phyloP scores from a whole-genome alignment of 2,113 vertebrate genomes.

The Penelope pileata region DNA sequence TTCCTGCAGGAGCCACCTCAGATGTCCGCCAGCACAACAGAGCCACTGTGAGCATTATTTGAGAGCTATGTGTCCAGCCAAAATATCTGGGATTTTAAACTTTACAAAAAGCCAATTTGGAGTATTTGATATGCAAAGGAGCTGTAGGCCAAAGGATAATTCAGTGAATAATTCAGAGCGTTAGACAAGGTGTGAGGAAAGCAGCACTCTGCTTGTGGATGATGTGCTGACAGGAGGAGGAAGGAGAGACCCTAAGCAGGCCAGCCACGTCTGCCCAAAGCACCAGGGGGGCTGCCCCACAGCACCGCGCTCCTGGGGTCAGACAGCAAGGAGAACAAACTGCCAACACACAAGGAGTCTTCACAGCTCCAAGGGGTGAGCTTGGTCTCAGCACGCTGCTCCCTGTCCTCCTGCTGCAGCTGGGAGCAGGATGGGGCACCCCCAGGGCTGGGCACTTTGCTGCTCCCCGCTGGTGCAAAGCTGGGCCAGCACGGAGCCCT shows the following conservation, averaged over 20 bases:
- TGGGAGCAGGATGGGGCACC: not conserved
- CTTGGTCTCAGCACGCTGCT: not conserved
- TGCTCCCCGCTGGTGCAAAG: too few species aligned
- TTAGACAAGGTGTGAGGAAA: slow-evolving; percentile 22
- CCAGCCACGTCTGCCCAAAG: too few species aligned
- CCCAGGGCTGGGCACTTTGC: not conserved
- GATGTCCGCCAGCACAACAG: not conserved
- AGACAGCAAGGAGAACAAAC: too few species aligned
- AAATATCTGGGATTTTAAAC: slow-evolving; percentile 49
- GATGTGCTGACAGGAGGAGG: slow-evolving; percentile 23
- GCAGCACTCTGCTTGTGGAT: not conserved
- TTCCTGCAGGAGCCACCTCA: slow-evolving; percentile 37
- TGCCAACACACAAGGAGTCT: not conserved
- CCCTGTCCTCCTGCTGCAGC: not conserved
- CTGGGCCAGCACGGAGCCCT: not conserved
- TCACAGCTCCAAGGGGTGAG: not conserved
- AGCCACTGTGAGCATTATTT: not conserved
- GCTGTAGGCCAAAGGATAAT: slow-evolving; percentile 43
- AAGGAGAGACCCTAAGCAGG: too few species aligned
- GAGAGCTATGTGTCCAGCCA: not conserved
- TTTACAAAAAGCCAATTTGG: slow-evolving; percentile 35
- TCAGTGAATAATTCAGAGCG: slow-evolving; percentile 50
- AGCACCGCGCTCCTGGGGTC: too few species aligned
- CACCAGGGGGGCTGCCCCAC: too few species aligned
- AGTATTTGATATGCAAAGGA: slow-evolving; percentile 53